These are phyloP conservation scores for Bos javanicus DNA, from an alignment of 2,113 vertebrate genomes.

Conservation along the genomic window DNA sequence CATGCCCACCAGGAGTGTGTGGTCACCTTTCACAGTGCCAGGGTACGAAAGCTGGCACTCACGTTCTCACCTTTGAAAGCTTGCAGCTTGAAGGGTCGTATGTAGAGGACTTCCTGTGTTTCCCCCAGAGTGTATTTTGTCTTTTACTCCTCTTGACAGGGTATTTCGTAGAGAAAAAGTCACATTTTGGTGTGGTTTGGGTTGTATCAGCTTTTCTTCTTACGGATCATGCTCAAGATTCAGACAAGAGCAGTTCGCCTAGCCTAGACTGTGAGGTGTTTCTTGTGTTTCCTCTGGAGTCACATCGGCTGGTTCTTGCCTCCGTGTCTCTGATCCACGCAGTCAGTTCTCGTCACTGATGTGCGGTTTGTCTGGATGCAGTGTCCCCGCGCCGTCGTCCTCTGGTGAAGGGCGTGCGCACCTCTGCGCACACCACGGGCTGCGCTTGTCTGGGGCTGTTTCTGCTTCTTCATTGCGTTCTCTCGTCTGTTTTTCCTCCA, in stretches of 20 bases:
- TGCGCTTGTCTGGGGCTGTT: rapidly evolving
- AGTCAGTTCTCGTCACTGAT: too few relatives aligned
- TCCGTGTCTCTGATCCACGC: background rate
- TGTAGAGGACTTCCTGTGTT: background rate
- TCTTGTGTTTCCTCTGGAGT: background rate
- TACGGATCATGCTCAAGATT: background rate
- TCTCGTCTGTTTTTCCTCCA: rapidly evolving
- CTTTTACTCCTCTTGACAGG: background rate
- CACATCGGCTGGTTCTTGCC: background rate
- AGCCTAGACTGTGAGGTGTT: too few relatives aligned
- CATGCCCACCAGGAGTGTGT: rapidly evolving
- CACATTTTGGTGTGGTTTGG: background rate
- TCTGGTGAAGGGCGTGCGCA: rapidly evolving
- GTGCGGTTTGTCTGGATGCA: background rate
- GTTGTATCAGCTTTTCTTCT: background rate
- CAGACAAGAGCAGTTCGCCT: too few relatives aligned
- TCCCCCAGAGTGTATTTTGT: background rate
- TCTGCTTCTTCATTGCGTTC: background rate
- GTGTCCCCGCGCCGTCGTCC: rapidly evolving
- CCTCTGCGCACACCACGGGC: background rate
- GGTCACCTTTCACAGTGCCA: background rate
- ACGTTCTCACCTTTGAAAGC: background rate
- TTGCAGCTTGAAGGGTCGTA: background rate
- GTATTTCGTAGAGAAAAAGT: background rate
- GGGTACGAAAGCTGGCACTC: background rate